Percentiles rank a stretch among this genome's conserved stretches.
Conservation (phyloP, 2,113 vertebrate genomes). For the Podarcis muralis region DNA sequence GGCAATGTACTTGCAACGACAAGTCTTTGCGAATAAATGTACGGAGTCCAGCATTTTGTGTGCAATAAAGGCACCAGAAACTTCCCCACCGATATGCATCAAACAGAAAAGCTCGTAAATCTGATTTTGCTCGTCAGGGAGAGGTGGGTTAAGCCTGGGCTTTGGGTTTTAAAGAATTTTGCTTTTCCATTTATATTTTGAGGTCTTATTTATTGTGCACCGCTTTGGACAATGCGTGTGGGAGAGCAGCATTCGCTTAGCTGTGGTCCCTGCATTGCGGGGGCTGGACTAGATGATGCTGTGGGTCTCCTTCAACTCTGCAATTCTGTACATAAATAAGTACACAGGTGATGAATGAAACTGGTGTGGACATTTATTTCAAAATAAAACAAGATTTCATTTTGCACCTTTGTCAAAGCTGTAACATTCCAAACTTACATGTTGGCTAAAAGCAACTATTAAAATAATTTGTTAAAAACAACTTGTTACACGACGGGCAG, state of each 20-base stretch:
- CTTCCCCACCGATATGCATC: too few species aligned
- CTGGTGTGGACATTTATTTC: not conserved
- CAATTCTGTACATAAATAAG: not conserved
- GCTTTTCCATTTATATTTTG: too few species aligned
- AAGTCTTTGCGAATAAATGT: too few species aligned
- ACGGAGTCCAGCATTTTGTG: too few species aligned
- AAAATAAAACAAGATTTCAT: too few species aligned
- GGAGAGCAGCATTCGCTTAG: not conserved
- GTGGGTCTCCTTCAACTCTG: not conserved
- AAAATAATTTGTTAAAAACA: too few species aligned
- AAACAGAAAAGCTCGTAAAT: too few species aligned
- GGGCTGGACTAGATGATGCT: not conserved
- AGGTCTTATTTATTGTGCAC: not conserved
- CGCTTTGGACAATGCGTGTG: too few species aligned
- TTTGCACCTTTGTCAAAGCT: not conserved
- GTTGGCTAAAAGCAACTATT: too few species aligned
- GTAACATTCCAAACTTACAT: not conserved
- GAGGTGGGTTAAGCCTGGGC: too few species aligned
- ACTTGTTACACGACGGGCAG: not conserved
- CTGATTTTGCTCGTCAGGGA: too few species aligned
- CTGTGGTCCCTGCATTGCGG: not conserved
- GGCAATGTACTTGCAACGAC: too few species aligned
- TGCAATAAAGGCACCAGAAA: not conserved
- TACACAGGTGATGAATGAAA: not conserved
- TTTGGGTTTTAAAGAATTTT: not conserved